Conservation (phyloP, 2,113 vertebrate species). For the Nerophis lumbriciformis region DNA sequence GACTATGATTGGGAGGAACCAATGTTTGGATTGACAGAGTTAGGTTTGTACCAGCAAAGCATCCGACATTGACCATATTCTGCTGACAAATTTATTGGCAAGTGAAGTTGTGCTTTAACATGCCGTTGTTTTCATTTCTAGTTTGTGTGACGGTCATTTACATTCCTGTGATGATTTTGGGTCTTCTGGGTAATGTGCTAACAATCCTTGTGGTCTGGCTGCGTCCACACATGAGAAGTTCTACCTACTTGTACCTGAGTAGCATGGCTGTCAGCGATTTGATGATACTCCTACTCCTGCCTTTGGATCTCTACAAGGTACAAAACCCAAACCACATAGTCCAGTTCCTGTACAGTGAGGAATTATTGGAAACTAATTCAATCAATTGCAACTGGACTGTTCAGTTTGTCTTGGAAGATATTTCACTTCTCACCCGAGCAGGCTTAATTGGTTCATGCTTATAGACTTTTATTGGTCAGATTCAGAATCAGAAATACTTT, state of each 20-base stretch:
- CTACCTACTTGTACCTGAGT: slow-evolving; percentile 77
- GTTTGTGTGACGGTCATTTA: slow-evolving; percentile 67
- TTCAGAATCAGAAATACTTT: no score
- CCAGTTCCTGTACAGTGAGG: background rate
- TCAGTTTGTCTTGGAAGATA: no score
- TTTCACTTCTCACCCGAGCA: no score
- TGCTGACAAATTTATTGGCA: no score
- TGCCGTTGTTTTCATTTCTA: slow-evolving; percentile 14
- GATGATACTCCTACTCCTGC: slow-evolving; percentile 71
- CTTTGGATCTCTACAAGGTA: slow-evolving; percentile 76
- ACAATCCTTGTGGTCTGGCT: slow-evolving; percentile 76
- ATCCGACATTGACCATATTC: background rate
- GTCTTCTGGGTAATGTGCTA: slow-evolving; percentile 69
- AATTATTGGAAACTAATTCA: no score
- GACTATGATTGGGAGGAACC: slow-evolving; percentile 43
- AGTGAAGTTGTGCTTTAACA: slow-evolving; percentile 2
- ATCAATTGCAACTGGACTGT: no score
- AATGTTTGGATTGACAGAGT: slow-evolving; percentile 44
- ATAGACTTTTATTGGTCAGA: no score
- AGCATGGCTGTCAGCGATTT: slow-evolving; percentile 77
- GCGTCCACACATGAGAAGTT: slow-evolving; percentile 72
- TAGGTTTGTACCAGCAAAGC: slow-evolving; percentile 37
- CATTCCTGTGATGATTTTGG: slow-evolving; percentile 65
- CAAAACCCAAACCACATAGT: background rate
- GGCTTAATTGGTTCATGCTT: no score